Conservation (phyloP, 1,140 invertebrate genomes). For the Penaeus vannamei region DNA sequence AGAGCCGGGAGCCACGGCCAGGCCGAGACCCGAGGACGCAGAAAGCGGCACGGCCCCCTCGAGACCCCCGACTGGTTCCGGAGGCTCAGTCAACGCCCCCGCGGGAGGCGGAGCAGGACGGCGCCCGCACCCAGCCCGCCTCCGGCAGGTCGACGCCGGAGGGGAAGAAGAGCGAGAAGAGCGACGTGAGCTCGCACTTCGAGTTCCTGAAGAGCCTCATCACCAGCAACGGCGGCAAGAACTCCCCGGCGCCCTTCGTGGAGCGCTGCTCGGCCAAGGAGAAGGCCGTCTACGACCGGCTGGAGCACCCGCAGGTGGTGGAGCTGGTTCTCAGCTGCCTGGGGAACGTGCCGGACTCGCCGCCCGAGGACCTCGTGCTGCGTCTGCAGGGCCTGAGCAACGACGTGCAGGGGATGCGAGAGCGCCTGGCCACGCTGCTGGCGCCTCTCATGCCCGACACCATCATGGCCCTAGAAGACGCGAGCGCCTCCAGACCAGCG, state of each 20-base stretch:
- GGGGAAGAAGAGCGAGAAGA: neutral
- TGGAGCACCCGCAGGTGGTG: conserved; percentile 55
- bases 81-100: neutral
- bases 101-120: too few species aligned
- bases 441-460: conserved; percentile 40
- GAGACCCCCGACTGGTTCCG: conserved; percentile 26
- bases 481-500: neutral
- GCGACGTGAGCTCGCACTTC: conserved; percentile 36
- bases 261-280: conserved; percentile 47
- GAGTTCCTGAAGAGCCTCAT: conserved; percentile 54
- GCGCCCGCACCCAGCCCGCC: conserved; percentile 2
- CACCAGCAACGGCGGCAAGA: neutral
- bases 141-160: conserved; percentile 36
- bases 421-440: conserved; percentile 39
- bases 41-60: neutral
- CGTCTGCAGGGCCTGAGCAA: conserved; percentile 20
- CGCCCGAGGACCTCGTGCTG: conserved; percentile 46
- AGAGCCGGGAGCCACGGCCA: neutral
- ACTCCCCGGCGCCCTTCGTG: neutral
- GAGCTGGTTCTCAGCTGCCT: conserved; percentile 47
- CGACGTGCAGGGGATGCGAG: conserved; percentile 47
- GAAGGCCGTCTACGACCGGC: neutral
- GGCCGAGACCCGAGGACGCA: neutral
- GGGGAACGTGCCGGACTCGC: conserved; percentile 43
- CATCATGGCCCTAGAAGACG: conserved; percentile 3